Conservation (phyloP, 2,797 vertebrate species). For the Tragopan temminckii region DNA sequence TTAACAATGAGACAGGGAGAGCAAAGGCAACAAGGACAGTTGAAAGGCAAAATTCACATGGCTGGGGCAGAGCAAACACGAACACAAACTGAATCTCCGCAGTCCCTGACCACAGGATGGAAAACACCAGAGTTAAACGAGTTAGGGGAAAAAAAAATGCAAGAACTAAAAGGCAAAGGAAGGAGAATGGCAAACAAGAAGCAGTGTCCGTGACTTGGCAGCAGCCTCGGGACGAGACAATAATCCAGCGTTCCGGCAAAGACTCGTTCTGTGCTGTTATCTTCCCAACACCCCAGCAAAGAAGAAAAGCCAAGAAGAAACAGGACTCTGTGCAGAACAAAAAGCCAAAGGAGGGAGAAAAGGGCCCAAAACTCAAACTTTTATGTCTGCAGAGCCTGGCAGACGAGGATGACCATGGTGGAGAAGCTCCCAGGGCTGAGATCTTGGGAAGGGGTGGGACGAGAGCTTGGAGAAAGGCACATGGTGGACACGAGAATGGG, state of each 20-base stretch:
- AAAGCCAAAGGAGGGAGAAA: background rate
- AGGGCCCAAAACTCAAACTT: background rate
- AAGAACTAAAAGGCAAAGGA: constrained; percentile 42
- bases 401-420: background rate
- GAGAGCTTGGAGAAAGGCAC: background rate
- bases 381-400: background rate
- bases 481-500: too few species aligned
- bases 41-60: background rate
- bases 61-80: background rate
- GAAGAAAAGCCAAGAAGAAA: constrained; percentile 58
- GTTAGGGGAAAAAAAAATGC: background rate
- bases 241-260: constrained; percentile 52
- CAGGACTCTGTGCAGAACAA: background rate
- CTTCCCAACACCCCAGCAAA: background rate
- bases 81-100: background rate
- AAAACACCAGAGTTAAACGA: constrained; percentile 16
- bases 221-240: background rate
- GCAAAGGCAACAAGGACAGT: background rate
- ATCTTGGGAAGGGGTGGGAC: background rate
- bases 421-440: background rate
- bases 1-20: background rate
- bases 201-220: constrained; percentile 53
- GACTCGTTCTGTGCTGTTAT: constrained; percentile 6
- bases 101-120: background rate
- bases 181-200: constrained; percentile 39